Evolutionary conservation across 2,113 vertebrate species (phyloP), one percentile per base, ranked within the genome.

Genomic region (Eidolon helvum): DNA sequence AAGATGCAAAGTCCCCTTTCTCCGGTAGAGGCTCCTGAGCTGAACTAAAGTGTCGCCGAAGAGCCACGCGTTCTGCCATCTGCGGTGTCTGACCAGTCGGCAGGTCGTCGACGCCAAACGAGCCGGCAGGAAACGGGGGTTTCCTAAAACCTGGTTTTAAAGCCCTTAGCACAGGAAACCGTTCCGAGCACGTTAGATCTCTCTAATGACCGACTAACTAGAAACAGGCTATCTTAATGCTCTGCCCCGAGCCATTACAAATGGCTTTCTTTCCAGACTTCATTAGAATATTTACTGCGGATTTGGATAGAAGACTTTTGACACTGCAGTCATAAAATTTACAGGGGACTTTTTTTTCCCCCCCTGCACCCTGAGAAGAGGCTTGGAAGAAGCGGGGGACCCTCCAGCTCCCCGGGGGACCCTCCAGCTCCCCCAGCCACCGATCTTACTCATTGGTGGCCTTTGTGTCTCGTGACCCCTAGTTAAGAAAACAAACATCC

Each of bases 181-280:
- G 99, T 99, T 99, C 99, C 98, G 98, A 97, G 99, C 98, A 99
- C 98, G 99, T 99, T 99, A 99, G 99, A 99, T 99, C 99, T 99
- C 99, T 99, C 99, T 99, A 99, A 99, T 99, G 99, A 99, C 99
- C 99, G 99, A 98, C 99, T 99, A 99, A 99, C 99, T 99, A 99
- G 99, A 99, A 99, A 99, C 99, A 99, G 99, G 98, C 99, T 94
- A 98, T 98, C 97, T 99, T 99, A 99, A 99, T 99, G 99, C 98
- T 98, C 98, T 99, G 99, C 99, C 99, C 98, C 98, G 14, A 99
- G 99, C 99, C 99, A 99, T 98, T 99, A 99, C 98, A 99, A 99
- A 99, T 99, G 98, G 98, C 98, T 98, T 98, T 98, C 98, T 98
- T 99, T 99, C 99, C 99, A 99, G 99, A 99, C 99, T 99, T 98